A percentile compares a stretch with the other conserved stretches of the same genome.
phyloP scores from a whole-genome alignment of 2,888 invertebrate genomes.

The Papilio elwesi region DNA sequence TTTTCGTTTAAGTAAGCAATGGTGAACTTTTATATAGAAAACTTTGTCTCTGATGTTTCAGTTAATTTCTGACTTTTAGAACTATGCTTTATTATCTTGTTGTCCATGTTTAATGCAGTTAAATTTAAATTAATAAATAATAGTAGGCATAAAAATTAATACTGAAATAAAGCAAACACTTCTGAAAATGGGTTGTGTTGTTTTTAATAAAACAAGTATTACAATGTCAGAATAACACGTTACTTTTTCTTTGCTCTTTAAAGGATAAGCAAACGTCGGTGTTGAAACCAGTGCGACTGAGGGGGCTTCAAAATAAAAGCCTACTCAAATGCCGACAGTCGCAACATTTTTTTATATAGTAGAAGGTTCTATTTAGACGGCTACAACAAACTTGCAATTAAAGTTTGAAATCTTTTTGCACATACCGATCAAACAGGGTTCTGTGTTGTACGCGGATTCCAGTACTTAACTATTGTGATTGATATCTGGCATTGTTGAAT shows the following conservation, averaged over 20 bases:
- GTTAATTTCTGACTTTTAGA: neutral
- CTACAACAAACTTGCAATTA: too few species aligned
- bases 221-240: neutral
- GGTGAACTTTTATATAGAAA: slow-evolving; percentile 4
- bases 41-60: slow-evolving; percentile 12
- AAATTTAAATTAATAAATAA: too few species aligned
- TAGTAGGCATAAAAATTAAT: too few species aligned
- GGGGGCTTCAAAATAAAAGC: neutral
- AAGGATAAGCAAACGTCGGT: neutral
- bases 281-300: neutral
- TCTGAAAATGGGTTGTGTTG: too few species aligned
- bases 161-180: too few species aligned
- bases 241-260: neutral
- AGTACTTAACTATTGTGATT: too few species aligned
- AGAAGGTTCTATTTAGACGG: too few species aligned
- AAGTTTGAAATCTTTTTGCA: too few species aligned
- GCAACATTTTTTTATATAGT: neutral
- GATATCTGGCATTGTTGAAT: too few species aligned
- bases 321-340: neutral
- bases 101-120: neutral
- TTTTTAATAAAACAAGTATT: too few species aligned
- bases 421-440: too few species aligned
- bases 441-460: too few species aligned
- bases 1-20: slow-evolving; percentile 7
- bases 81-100: neutral